phyloP scores from a whole-genome alignment of 2,888 invertebrate species.

The Cephus sareptanus region DNA sequence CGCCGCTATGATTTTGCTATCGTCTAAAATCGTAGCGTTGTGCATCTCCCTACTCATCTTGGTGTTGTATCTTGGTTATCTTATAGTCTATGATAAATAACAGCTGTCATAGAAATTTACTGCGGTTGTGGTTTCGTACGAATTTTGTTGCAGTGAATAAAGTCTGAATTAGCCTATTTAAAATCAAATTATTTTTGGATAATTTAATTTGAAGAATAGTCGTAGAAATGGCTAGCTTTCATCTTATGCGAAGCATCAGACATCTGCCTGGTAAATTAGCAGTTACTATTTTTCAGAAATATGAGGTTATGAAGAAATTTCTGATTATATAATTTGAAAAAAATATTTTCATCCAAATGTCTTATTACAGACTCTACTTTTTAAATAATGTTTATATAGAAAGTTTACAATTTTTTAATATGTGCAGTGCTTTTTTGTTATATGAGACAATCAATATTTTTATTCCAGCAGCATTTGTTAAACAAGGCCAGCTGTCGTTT shows the following conservation, averaged over 20 bases:
- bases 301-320: not conserved
- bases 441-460: not conserved
- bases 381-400: not conserved
- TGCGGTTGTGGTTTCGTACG: not conserved
- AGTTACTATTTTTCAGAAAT: not conserved
- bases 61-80: not conserved
- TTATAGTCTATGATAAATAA: not conserved
- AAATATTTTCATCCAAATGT: not conserved
- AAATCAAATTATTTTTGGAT: not conserved
- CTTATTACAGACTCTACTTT: not conserved
- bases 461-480: not conserved
- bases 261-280: slow-evolving; percentile 12
- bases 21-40: no score
- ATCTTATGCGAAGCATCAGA: slow-evolving; percentile 16
- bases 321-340: not conserved
- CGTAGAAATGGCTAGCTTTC: slow-evolving; percentile 15
- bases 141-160: not conserved
- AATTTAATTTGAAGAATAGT: not conserved
- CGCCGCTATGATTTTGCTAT: no score
- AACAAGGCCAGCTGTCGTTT: not conserved
- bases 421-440: not conserved
- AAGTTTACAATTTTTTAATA: not conserved
- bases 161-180: not conserved
- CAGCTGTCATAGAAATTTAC: not conserved
- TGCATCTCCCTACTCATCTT: no score